These are phyloP conservation scores for Morpho helenor DNA, from an alignment of 2,888 invertebrate species.

Conservation along the genomic window DNA sequence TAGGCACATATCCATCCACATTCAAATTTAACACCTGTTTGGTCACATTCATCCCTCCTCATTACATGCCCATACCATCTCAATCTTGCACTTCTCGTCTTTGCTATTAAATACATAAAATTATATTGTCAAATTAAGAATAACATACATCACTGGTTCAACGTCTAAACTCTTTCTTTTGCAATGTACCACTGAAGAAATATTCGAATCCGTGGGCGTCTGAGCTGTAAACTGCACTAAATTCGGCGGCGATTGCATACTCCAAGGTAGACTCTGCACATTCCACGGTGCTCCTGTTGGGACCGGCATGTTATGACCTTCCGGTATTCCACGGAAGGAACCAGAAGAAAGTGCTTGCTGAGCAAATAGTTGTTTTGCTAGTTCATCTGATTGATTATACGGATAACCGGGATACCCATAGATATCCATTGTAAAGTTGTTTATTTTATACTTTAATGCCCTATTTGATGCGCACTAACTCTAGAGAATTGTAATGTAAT, in stretches of 20 bases:
- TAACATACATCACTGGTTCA: slow-evolving; percentile 73
- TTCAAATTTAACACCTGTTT: no score
- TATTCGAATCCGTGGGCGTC: slow-evolving; percentile 41
- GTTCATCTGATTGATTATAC: slow-evolving; percentile 58
- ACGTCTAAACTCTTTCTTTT: slow-evolving; percentile 68
- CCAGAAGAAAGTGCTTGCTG: slow-evolving; percentile 53
- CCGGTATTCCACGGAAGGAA: slow-evolving; percentile 41
- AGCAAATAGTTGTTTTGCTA: slow-evolving; percentile 61
- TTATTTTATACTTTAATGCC: not conserved
- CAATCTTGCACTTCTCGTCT: no score
- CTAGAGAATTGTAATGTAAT: no score
- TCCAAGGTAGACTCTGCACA: slow-evolving; percentile 75
- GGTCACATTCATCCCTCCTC: no score
- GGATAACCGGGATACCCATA: slow-evolving; percentile 57
- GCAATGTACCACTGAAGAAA: slow-evolving; percentile 50
- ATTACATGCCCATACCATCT: no score
- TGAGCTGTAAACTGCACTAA: slow-evolving; percentile 71
- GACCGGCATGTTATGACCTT: slow-evolving; percentile 57
- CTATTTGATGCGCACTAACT: no score
- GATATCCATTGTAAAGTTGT: slow-evolving; percentile 48
- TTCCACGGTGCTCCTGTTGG: slow-evolving; percentile 74
- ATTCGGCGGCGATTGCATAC: slow-evolving; percentile 59
- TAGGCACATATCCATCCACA: no score
- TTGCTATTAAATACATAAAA: no score
- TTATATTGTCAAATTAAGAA: no score